A percentile compares a stretch with the other conserved stretches of the same genome.
These are phyloP conservation scores for Nomada hirtipes DNA, from an alignment of 2,888 invertebrate species.

Conservation along the genomic window DNA sequence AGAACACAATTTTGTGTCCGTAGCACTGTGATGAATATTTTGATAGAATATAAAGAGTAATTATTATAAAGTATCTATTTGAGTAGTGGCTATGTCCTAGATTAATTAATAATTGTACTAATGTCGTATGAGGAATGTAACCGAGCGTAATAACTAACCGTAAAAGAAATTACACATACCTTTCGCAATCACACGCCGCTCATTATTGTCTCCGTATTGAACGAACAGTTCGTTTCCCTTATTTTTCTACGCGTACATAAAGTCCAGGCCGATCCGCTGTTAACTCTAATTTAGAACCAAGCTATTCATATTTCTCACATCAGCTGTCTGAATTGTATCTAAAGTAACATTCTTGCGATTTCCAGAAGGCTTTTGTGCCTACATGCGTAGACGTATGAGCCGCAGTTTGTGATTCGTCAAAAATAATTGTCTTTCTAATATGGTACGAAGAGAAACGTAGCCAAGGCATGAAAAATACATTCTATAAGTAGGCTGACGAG, in stretches of 20 bases:
- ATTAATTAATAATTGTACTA: slow-evolving; percentile 78
- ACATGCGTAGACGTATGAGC: slow-evolving; percentile 16
- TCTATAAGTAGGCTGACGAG: slow-evolving; percentile 13
- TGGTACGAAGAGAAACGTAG: slow-evolving; percentile 17
- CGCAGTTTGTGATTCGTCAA: slow-evolving; percentile 34
- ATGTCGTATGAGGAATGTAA: slow-evolving; percentile 75
- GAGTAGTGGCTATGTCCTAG: slow-evolving; percentile 80
- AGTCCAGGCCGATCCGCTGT: not conserved
- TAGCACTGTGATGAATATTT: slow-evolving; percentile 85
- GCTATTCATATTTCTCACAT: not conserved
- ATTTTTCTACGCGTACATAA: slow-evolving; percentile 50
- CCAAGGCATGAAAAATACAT: slow-evolving; percentile 29
- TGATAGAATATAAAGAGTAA: slow-evolving; percentile 76
- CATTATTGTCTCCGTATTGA: slow-evolving; percentile 43
- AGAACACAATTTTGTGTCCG: slow-evolving; percentile 84
- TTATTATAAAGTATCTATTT: slow-evolving; percentile 78
- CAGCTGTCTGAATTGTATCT: not conserved
- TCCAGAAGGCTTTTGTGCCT: not conserved
- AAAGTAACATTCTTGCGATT: not conserved
- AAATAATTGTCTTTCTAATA: slow-evolving; percentile 36
- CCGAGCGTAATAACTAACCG: slow-evolving; percentile 74
- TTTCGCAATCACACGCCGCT: slow-evolving; percentile 55
- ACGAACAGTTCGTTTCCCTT: slow-evolving; percentile 39
- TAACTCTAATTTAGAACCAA: not conserved
- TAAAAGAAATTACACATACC: slow-evolving; percentile 60